Evolutionary conservation across 2,888 invertebrate species (phyloP), one percentile per base, ranked within the genome.

Genomic region (Galeopsomyia nigrocyanea): DNA sequence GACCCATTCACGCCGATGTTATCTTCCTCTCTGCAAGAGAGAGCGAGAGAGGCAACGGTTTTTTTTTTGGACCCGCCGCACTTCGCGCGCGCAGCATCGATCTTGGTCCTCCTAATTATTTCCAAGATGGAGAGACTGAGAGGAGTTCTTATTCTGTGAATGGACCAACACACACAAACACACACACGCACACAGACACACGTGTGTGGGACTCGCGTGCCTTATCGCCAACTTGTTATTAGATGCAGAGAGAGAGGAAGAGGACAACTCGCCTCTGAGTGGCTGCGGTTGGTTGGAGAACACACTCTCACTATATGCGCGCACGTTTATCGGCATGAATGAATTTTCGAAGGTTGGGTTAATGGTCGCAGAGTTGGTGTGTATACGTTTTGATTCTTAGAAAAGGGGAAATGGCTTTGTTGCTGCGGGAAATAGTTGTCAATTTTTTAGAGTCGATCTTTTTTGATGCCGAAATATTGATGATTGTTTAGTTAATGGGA

Each of bases 41-140:
- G 19, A 21, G 17, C 0, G 49, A 57, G 50, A 26, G 49, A 17
- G 50, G 76, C 78, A 79, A 81, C 80, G 82, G 81, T 80, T 81
- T 39, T 80, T 80, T 81, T 39, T 80, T 82, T 77, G 79, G 76
- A 55, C 79, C 78, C 76, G 81, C 60, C 3, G 21, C 58, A 31
- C 39, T 39, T 13, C 39, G 13, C 39, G 80, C 26, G 26, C 26
- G 26, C 26, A 26, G 81, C 84, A 85, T 86, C 85, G 84, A 86
- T 86, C 85, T 84, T 86, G 82, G 81, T 82, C 82, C 80, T 81
- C 83, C 84, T 86, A 86, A 86, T 86, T 86, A 86, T 86, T 84
- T 84, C 76, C 79, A 80, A 81, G 80, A 82, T 82, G 81, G 80
- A 80, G 80, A 78, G 77, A 77, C 77, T 74, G 13, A 51, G n/a